Percentiles rank a stretch among this genome's conserved stretches.
These are phyloP conservation scores for Sebastes trivittatus DNA, from an alignment of 2,797 vertebrate species.

Conservation along the genomic window DNA sequence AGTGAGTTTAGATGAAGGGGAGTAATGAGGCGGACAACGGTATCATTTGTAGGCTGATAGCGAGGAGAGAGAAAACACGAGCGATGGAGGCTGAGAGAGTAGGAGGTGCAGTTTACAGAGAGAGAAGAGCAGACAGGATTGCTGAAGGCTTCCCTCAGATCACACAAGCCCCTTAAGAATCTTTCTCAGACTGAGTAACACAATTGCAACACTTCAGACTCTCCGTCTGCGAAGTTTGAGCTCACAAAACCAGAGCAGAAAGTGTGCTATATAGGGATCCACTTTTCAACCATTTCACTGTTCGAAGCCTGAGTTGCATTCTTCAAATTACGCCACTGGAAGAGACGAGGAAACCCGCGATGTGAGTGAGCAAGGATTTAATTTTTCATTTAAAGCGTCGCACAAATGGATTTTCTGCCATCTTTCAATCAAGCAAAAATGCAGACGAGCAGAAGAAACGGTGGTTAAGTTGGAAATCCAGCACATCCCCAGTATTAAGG, in stretches of 20 bases:
- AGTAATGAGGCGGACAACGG: slow-evolving; percentile 7
- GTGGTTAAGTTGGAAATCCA: slow-evolving; percentile 8
- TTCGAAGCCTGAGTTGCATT: slow-evolving; percentile 41
- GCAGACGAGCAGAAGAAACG: background rate
- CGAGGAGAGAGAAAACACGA: slow-evolving; percentile 6
- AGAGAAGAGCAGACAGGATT: slow-evolving; percentile 17
- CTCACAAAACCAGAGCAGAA: background rate
- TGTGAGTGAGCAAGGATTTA: slow-evolving; percentile 17
- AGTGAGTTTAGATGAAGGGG: background rate
- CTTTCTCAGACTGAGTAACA: slow-evolving; percentile 24
- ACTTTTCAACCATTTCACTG: slow-evolving; percentile 1
- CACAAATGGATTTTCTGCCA: slow-evolving; percentile 28
- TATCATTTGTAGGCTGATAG: background rate
- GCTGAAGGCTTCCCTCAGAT: slow-evolving; percentile 54
- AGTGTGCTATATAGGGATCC: background rate
- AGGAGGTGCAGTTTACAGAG: slow-evolving; percentile 12
- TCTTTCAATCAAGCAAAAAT: slow-evolving; percentile 38
- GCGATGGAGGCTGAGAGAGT: slow-evolving; percentile 9
- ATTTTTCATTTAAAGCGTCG: slow-evolving; percentile 48
- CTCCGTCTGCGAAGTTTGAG: slow-evolving; percentile 17
- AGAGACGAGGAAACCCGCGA: slow-evolving; percentile 9
- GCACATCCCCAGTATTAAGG: background rate
- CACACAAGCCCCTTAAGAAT: slow-evolving; percentile 31
- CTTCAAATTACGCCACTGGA: slow-evolving; percentile 22
- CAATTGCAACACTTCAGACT: slow-evolving; percentile 37